Conservation (phyloP, 2,113 vertebrate species). For the Chrysemys picta region DNA sequence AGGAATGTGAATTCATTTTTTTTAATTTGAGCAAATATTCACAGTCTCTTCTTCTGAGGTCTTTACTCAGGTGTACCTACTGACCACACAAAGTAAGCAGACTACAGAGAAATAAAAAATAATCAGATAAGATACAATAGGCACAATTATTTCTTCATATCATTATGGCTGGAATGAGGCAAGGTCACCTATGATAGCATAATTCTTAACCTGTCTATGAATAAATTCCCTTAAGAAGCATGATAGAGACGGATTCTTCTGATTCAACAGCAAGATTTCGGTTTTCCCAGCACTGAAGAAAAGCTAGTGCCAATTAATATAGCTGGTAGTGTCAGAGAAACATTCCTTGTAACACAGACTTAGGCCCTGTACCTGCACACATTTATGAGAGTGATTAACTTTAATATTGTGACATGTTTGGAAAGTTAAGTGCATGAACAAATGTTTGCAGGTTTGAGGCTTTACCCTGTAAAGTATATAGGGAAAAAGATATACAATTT, state of each 20-base stretch:
- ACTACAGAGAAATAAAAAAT: not conserved
- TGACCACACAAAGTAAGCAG: not conserved
- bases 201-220: not conserved
- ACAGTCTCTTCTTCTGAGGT: not conserved
- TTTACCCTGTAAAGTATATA: not conserved
- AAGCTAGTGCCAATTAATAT: not conserved
- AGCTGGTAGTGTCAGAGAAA: not conserved
- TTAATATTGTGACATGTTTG: not conserved
- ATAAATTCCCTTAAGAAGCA: too few relatives aligned
- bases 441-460: not conserved
- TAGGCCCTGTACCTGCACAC: not conserved
- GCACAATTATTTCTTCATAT: not conserved
- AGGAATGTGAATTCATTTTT: too few relatives aligned
- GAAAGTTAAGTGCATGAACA: rapidly evolving
- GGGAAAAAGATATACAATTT: not conserved
- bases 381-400: not conserved
- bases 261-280: not conserved
- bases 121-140: not conserved
- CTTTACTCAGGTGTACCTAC: not conserved
- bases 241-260: not conserved
- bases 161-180: not conserved
- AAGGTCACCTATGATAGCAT: not conserved
- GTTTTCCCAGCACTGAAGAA: not conserved
- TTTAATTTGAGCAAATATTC: too few relatives aligned
- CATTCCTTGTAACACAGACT: not conserved